Evolutionary conservation across 2,888 invertebrate genomes (phyloP).

Genomic region (Mesorhabditis belari): DNA sequence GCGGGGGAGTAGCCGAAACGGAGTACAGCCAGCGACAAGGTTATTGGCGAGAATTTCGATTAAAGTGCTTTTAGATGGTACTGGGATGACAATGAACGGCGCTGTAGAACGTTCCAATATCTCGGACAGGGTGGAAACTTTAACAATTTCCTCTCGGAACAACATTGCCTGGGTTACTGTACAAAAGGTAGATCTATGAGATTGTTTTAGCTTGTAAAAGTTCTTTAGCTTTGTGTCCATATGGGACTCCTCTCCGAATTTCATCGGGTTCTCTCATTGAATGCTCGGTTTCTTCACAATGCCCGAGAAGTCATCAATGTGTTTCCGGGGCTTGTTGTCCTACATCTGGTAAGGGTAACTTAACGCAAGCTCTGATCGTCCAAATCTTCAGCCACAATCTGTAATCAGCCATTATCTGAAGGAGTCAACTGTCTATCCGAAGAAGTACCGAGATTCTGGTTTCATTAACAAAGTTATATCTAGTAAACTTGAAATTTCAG

Average conservation of each 20-base stretch:
- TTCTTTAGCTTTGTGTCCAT: conserved; percentile 10
- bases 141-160: conserved; percentile 39
- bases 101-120: conserved; percentile 39
- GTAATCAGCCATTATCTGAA: conserved; percentile 21
- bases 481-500: conserved; percentile 10
- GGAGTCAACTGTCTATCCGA: conserved; percentile 12
- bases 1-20: conserved; percentile 27
- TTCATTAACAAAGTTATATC: background rate
- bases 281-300: conserved; percentile 28
- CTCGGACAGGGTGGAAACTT: conserved; percentile 47
- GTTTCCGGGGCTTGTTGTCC: conserved; percentile 39
- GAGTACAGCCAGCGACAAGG: conserved; percentile 12
- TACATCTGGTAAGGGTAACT: conserved; percentile 22
- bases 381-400: conserved; percentile 21
- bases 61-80: conserved; percentile 16
- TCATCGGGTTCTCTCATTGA: conserved; percentile 14
- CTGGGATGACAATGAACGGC: conserved; percentile 23
- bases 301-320: conserved; percentile 38
- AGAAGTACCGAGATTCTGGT: too few relatives aligned
- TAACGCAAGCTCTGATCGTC: too few relatives aligned
- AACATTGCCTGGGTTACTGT: conserved; percentile 37
- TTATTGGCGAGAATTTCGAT: background rate
- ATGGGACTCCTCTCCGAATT: conserved; percentile 22
- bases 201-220: background rate
- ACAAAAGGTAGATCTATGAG: conserved; percentile 8